phyloP scores from a whole-genome alignment of 2,888 invertebrate species.

The Zeuzera pyrina region DNA sequence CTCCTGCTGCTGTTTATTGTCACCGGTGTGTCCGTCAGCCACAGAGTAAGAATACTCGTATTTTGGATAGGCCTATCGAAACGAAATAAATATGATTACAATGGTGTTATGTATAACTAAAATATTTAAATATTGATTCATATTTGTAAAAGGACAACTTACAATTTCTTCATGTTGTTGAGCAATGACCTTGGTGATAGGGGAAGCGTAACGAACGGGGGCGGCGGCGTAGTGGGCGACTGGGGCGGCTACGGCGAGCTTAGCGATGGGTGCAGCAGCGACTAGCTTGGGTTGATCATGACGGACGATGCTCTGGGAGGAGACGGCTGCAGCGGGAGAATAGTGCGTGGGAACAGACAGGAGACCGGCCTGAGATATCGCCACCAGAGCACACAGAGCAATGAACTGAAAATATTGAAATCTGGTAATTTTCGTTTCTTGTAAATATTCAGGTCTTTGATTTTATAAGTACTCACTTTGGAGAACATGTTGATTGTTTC shows the following conservation, averaged over 20 bases:
- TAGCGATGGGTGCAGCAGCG: slow-evolving; percentile 18
- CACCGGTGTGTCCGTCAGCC: slow-evolving; percentile 65
- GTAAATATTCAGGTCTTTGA: slow-evolving; percentile 1
- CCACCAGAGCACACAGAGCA: slow-evolving; percentile 8
- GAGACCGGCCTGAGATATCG: slow-evolving; percentile 9
- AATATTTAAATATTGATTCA: neutral
- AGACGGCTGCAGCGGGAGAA: slow-evolving; percentile 5
- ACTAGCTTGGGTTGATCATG: slow-evolving; percentile 13
- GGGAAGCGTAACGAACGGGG: slow-evolving; percentile 19
- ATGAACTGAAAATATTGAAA: slow-evolving; percentile 4
- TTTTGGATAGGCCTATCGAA: slow-evolving; percentile 43
- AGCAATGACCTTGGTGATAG: slow-evolving; percentile 24
- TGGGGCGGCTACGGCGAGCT: slow-evolving; percentile 16
- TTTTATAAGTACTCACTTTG: slow-evolving; percentile 27
- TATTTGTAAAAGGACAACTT: neutral
- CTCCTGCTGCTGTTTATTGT: slow-evolving; percentile 66
- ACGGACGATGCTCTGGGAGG: slow-evolving; percentile 4
- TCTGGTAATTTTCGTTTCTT: too few relatives aligned
- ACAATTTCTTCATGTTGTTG: slow-evolving; percentile 18
- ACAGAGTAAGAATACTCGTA: slow-evolving; percentile 65
- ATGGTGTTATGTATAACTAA: neutral
- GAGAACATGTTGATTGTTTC: slow-evolving; percentile 28
- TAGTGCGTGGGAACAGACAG: slow-evolving; percentile 30
- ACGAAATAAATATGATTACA: neutral
- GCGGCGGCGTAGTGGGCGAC: slow-evolving; percentile 14